Conservation (phyloP, 2,113 vertebrate species). For the Psittacula cyanocephala region DNA sequence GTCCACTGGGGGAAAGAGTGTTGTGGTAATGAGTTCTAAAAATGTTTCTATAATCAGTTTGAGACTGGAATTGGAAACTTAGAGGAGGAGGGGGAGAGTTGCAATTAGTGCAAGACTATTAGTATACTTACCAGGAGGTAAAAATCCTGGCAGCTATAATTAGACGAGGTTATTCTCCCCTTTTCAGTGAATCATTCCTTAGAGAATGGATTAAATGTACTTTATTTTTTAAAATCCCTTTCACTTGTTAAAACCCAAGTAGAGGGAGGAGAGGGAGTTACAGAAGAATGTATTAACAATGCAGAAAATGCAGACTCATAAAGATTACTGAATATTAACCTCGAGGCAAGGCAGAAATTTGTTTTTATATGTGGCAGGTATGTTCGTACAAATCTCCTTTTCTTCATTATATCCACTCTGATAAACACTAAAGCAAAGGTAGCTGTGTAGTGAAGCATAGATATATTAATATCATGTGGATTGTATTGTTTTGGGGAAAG, state of each 20-base stretch:
- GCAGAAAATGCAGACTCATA: neutral
- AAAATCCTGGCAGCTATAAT: constrained; percentile 42
- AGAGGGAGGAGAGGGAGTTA: neutral
- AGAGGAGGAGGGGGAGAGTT: neutral
- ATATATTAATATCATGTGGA: neutral
- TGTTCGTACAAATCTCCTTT: neutral
- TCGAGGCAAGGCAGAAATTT: neutral
- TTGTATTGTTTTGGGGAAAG: neutral
- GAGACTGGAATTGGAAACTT: neutral
- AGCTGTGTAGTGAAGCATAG: neutral
- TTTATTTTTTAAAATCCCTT: neutral
- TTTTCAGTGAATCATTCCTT: constrained; percentile 38
- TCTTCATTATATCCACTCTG: neutral
- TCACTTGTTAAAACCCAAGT: neutral
- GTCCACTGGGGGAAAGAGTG: neutral
- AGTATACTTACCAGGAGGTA: constrained; percentile 25
- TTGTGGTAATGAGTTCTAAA: neutral
- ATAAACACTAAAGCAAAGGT: neutral
- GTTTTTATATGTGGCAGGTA: neutral
- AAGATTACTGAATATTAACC: neutral
- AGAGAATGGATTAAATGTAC: constrained; percentile 3
- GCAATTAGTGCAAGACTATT: constrained; percentile 21
- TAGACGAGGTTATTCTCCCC: neutral
- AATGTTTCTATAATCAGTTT: neutral
- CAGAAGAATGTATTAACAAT: neutral